Conservation (phyloP, 2,888 invertebrate genomes). For the Conus canariensis region DNA sequence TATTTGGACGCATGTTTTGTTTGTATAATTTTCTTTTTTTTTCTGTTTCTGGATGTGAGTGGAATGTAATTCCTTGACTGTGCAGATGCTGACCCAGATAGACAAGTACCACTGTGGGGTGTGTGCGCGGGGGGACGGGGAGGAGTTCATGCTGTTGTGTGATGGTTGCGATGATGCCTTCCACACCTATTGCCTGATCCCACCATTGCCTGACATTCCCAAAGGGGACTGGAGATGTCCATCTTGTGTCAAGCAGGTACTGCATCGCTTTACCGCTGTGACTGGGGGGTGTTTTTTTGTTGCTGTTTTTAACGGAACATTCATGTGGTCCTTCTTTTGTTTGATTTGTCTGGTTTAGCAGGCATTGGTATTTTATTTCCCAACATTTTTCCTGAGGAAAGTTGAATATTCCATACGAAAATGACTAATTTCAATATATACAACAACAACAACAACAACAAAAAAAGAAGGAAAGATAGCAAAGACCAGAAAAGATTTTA, state of each 20-base stretch:
- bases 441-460: too few species aligned
- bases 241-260: constrained; percentile 89
- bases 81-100: constrained; percentile 25
- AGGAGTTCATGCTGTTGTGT: constrained; percentile 96
- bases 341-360: too few species aligned
- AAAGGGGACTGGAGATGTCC: constrained; percentile 99
- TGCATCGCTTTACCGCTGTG: background rate
- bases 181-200: constrained; percentile 97
- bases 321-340: background rate
- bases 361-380: too few species aligned
- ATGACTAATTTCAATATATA: too few species aligned
- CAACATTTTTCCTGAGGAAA: too few species aligned
- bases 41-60: too few species aligned
- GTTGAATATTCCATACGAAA: too few species aligned
- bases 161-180: constrained; percentile 96
- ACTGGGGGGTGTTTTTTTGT: background rate
- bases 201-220: constrained; percentile 94
- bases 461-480: too few species aligned
- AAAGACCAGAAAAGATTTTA: too few species aligned
- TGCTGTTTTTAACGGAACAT: background rate
- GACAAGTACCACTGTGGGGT: constrained; percentile 96
- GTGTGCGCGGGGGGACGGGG: constrained; percentile 95
- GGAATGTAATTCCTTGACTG: too few species aligned
- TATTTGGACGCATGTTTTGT: too few species aligned
- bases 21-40: too few species aligned